These are phyloP conservation scores for Pterobdella sp. DNA, from an alignment of 2,888 invertebrate species.

Conservation along the genomic window DNA sequence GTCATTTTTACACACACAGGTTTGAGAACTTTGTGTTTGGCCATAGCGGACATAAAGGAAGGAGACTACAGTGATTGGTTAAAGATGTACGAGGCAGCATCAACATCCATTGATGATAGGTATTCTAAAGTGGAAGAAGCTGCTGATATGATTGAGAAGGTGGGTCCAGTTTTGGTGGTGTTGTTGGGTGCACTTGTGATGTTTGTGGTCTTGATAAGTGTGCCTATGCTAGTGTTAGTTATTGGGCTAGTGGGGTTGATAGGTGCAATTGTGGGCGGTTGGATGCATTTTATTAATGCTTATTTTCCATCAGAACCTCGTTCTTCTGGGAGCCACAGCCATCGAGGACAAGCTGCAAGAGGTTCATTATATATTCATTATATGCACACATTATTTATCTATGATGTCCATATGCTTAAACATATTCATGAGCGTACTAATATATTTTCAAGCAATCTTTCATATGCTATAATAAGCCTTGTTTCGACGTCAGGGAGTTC, in stretches of 20 bases:
- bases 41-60: conserved; percentile 70
- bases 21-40: conserved; percentile 86
- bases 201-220: not conserved
- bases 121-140: conserved; percentile 84
- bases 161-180: conserved; percentile 34
- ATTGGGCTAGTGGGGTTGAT: not conserved
- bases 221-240: not conserved
- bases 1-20: conserved; percentile 48
- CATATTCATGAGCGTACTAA: conserved; percentile 80
- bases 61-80: conserved; percentile 63
- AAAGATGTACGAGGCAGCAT: conserved; percentile 74
- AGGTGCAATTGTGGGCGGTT: not conserved
- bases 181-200: not conserved
- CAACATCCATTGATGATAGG: conserved; percentile 71
- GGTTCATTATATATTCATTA: conserved; percentile 42
- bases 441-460: not conserved
- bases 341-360: conserved; percentile 95
- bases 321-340: conserved; percentile 85
- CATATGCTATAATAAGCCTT: not conserved
- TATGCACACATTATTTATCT: not conserved
- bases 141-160: conserved; percentile 78
- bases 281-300: not conserved
- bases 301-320: conserved; percentile 59
- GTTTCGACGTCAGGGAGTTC: conserved; percentile 62
- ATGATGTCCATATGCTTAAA: not conserved